Percentiles rank a stretch among this genome's conserved stretches.
These are phyloP conservation scores for Monochamus saltuarius DNA, from an alignment of 1,140 invertebrate genomes.

Conservation along the genomic window DNA sequence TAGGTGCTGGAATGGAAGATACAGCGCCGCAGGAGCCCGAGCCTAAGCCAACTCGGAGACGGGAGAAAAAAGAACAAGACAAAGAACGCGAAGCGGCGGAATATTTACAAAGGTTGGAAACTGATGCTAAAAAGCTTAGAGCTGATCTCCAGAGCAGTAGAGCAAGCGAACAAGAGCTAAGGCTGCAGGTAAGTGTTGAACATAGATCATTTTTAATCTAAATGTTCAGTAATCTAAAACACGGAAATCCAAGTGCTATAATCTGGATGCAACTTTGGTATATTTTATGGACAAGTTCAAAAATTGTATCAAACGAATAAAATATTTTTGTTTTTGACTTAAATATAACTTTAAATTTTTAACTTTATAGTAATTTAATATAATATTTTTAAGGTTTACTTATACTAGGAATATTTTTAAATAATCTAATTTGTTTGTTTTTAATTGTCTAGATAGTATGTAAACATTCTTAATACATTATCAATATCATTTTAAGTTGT, in stretches of 20 bases:
- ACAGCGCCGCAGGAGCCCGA: constrained; percentile 30
- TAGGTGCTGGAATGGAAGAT: constrained; percentile 33
- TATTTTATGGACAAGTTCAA: too few species aligned
- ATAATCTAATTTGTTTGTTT: too few species aligned
- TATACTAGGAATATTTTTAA: too few species aligned
- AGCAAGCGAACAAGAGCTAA: constrained; percentile 80
- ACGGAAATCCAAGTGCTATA: background rate
- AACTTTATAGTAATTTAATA: too few species aligned
- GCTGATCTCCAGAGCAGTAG: constrained; percentile 74
- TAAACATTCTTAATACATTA: background rate
- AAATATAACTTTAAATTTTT: too few species aligned
- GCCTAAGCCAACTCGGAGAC: constrained; percentile 48
- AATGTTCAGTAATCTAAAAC: background rate
- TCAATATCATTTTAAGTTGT: background rate
- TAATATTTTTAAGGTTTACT: too few species aligned
- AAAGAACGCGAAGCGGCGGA: constrained; percentile 55
- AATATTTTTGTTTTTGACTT: too few species aligned
- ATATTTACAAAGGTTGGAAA: constrained; percentile 59
- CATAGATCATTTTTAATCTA: background rate
- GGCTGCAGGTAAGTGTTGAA: constrained; percentile 67
- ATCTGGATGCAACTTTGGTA: too few species aligned
- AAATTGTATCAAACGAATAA: too few species aligned
- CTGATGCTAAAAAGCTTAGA: constrained; percentile 79
- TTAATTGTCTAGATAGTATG: too few species aligned
- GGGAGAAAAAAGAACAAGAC: constrained; percentile 55